phyloP scores from a whole-genome alignment of 2,888 invertebrate species.

The Lydus trimaculatus region DNA sequence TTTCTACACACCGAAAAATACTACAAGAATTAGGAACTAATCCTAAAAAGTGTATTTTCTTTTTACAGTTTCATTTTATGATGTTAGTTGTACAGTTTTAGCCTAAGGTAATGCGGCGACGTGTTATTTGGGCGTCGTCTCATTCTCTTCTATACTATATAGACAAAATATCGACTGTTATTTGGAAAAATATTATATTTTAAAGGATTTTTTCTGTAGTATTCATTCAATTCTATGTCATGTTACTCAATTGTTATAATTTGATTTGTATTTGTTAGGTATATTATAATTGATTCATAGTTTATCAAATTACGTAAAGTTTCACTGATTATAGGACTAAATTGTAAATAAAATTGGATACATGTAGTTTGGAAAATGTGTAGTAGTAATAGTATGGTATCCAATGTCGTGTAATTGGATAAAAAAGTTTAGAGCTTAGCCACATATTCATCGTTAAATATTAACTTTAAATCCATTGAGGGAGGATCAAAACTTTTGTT shows the following conservation, averaged over 20 bases:
- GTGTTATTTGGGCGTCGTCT: not conserved
- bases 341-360: not conserved
- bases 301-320: not conserved
- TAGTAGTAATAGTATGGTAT: not conserved
- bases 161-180: not conserved
- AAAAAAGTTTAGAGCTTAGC: not conserved
- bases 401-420: not conserved
- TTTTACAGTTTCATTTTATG: not conserved
- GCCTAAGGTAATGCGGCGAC: not conserved
- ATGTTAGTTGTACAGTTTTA: not conserved
- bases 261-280: not conserved
- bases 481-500: not conserved
- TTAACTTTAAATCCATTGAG: slow-evolving; percentile 5
- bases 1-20: not conserved
- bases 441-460: slow-evolving; percentile 3
- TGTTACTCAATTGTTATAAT: not conserved
- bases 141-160: not conserved
- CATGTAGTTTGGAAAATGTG: not conserved
- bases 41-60: not conserved
- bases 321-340: slow-evolving; percentile 3
- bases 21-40: not conserved
- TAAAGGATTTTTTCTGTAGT: not conserved
- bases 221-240: not conserved
- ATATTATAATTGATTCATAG: not conserved
- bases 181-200: not conserved